phyloP scores from a whole-genome alignment of 2,888 invertebrate species.

The Lampropteryx suffumata region DNA sequence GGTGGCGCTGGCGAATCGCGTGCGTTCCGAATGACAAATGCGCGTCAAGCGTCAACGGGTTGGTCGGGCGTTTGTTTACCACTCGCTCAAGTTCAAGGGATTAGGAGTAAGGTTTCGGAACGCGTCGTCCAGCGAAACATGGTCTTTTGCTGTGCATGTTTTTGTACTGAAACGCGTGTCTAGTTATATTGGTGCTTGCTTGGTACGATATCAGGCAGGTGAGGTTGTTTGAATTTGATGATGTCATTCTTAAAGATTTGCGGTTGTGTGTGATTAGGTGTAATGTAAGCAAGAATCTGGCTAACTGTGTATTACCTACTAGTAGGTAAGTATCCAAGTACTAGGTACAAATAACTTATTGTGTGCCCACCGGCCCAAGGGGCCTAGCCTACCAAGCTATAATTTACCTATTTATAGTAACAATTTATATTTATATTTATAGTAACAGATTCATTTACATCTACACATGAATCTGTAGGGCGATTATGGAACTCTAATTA shows the following conservation, averaged over 20 bases:
- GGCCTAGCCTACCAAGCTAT: no score
- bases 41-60: conserved; percentile 69
- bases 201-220: conserved; percentile 34
- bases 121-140: conserved; percentile 40
- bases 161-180: conserved; percentile 30
- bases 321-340: neutral
- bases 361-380: no score
- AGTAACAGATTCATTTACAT: no score
- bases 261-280: conserved; percentile 7
- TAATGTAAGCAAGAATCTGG: neutral
- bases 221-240: conserved; percentile 31
- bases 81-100: conserved; percentile 76
- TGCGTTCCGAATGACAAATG: conserved; percentile 78
- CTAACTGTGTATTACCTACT: neutral
- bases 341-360: no score
- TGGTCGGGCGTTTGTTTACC: conserved; percentile 65
- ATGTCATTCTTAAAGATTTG: conserved; percentile 33
- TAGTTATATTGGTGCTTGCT: conserved; percentile 30
- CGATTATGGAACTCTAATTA: no score
- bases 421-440: no score
- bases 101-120: conserved; percentile 47
- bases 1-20: conserved; percentile 59
- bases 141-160: conserved; percentile 37
- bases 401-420: no score
- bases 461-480: no score